A percentile compares a stretch with the other conserved stretches of the same genome.
These are phyloP conservation scores for Eulemur macaco DNA, from an alignment of 2,113 vertebrate species.

Conservation along the genomic window DNA sequence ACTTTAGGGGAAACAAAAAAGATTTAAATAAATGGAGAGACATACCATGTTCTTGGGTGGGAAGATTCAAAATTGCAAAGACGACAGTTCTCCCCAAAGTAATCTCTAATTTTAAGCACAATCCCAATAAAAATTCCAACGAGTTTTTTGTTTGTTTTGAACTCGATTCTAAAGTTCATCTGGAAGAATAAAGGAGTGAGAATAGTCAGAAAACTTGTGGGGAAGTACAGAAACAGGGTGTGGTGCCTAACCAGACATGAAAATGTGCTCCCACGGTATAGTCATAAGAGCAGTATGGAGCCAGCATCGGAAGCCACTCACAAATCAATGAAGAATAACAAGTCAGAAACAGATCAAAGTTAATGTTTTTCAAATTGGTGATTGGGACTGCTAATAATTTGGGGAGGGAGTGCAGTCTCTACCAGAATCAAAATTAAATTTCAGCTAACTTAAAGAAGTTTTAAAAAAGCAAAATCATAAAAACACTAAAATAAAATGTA, in stretches of 20 bases:
- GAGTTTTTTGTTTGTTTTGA: slow-evolving; percentile 34
- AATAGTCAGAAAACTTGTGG: neutral
- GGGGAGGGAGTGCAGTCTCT: neutral
- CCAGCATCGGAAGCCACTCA: neutral
- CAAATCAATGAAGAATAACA: neutral
- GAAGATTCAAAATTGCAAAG: slow-evolving; percentile 59
- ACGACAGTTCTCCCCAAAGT: slow-evolving; percentile 46
- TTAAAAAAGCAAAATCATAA: neutral
- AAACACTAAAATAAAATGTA: neutral
- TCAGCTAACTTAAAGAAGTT: neutral
- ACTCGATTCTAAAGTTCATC: slow-evolving; percentile 64
- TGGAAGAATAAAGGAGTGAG: slow-evolving; percentile 62
- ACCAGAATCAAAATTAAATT: neutral
- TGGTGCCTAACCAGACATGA: neutral
- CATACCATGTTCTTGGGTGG: slow-evolving; percentile 55
- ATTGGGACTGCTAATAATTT: neutral
- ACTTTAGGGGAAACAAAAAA: neutral
- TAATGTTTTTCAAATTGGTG: neutral
- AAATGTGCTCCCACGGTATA: neutral
- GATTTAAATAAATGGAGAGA: slow-evolving; percentile 16
- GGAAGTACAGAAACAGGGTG: neutral
- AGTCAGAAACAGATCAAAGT: neutral
- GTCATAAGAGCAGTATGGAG: too few relatives aligned
- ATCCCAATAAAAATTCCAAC: slow-evolving; percentile 48
- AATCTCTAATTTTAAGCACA: slow-evolving; percentile 62